A percentile compares a stretch with the other conserved stretches of the same genome.
Evolutionary conservation across 2,797 vertebrate genomes (phyloP).

Genomic region (Accipiter minullus): DNA sequence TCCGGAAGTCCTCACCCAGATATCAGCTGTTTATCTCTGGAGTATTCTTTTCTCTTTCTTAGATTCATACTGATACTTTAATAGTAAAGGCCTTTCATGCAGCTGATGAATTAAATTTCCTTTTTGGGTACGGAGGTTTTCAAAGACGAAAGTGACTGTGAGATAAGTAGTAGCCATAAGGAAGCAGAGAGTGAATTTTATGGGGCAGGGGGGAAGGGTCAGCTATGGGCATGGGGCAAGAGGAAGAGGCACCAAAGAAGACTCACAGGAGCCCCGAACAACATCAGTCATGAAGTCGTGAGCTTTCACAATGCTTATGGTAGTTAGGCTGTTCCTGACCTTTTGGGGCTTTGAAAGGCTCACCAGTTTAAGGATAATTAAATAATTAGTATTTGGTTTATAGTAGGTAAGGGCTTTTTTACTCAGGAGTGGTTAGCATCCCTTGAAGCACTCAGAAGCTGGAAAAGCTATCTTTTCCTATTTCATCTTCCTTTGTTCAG

Average conservation of each 20-base stretch:
- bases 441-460: neutral
- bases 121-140: neutral
- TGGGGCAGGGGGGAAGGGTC: neutral
- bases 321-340: neutral
- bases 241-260: neutral
- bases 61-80: neutral
- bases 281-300: neutral
- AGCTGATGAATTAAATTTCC: neutral
- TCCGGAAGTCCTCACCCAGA: neutral
- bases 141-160: neutral
- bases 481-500: neutral
- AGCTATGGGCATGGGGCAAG: neutral
- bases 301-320: neutral
- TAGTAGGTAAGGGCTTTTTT: neutral
- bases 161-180: neutral
- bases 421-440: neutral
- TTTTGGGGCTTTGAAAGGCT: neutral
- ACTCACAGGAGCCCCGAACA: neutral
- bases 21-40: neutral
- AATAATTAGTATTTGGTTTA: neutral
- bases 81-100: neutral
- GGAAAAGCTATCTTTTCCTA: neutral
- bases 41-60: neutral
- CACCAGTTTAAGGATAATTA: neutral
- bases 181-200: neutral